Evolutionary conservation across 2,113 vertebrate genomes (phyloP).

Genomic region (Lepus europaeus): DNA sequence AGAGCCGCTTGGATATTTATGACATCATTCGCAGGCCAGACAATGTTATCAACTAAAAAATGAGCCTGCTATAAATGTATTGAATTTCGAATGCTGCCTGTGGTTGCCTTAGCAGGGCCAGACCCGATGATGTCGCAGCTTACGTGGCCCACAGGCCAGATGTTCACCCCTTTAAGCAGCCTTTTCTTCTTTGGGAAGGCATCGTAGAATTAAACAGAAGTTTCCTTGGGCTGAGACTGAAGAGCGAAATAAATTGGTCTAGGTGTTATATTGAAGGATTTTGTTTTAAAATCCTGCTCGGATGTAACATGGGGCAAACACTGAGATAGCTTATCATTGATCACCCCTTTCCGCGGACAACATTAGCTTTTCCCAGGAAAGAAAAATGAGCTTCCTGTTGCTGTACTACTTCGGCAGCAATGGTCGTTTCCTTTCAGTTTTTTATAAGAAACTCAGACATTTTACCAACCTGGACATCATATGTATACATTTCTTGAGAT

Average conservation of each 20-base stretch:
- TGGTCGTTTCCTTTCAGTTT: neutral
- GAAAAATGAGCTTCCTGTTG: neutral
- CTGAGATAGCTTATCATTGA: neutral
- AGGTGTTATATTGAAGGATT: neutral
- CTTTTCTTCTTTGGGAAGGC: neutral
- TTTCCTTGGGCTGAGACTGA: neutral
- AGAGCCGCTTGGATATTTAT: too few relatives aligned
- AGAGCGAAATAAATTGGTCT: neutral
- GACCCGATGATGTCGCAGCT: too few relatives aligned
- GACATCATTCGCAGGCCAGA: too few relatives aligned
- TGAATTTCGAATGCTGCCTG: too few relatives aligned
- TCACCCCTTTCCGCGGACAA: neutral
- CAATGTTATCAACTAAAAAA: too few relatives aligned
- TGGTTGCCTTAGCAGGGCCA: too few relatives aligned
- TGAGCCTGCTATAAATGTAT: too few relatives aligned
- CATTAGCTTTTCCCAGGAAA: neutral
- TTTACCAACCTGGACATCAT: neutral
- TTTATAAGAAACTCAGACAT: neutral
- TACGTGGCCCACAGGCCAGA: too few relatives aligned
- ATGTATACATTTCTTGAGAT: slow-evolving; percentile 12
- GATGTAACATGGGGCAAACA: neutral
- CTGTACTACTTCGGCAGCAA: neutral
- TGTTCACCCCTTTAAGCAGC: neutral
- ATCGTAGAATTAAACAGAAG: neutral
- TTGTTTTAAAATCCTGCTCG: slow-evolving; percentile 1